phyloP scores from a whole-genome alignment of 2,888 invertebrate species.

The Pristionchus entomophagus region DNA sequence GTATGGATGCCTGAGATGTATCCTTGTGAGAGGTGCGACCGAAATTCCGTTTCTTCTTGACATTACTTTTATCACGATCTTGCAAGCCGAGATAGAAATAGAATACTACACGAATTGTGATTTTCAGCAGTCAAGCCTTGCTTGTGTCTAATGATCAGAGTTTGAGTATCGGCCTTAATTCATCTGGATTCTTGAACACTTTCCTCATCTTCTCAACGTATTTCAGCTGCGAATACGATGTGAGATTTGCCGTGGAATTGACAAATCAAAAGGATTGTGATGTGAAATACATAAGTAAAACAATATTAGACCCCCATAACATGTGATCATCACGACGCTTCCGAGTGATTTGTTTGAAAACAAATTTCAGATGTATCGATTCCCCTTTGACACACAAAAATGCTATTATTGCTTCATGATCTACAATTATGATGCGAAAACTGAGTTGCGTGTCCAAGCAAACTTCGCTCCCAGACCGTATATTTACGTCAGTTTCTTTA shows the following conservation, averaged over 20 bases:
- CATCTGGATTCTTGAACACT: neutral
- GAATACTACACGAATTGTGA: neutral
- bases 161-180: neutral
- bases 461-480: neutral
- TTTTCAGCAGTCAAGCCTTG: slow-evolving; percentile 2
- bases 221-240: slow-evolving; percentile 43
- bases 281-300: too few species aligned
- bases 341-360: neutral
- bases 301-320: too few species aligned
- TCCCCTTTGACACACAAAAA: slow-evolving; percentile 15
- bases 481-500: slow-evolving; percentile 6
- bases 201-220: slow-evolving; percentile 1
- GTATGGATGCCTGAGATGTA: slow-evolving; percentile 45
- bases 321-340: too few species aligned
- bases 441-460: neutral
- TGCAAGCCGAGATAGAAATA: too few species aligned
- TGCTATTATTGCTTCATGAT: slow-evolving; percentile 32
- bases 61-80: too few species aligned
- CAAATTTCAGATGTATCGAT: neutral
- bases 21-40: slow-evolving; percentile 19
- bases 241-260: neutral
- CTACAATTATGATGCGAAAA: slow-evolving; percentile 14
- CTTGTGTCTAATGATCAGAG: neutral
- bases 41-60: neutral
- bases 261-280: too few species aligned